phyloP scores from a whole-genome alignment of 2,888 invertebrate genomes.

The Bombylius major region DNA sequence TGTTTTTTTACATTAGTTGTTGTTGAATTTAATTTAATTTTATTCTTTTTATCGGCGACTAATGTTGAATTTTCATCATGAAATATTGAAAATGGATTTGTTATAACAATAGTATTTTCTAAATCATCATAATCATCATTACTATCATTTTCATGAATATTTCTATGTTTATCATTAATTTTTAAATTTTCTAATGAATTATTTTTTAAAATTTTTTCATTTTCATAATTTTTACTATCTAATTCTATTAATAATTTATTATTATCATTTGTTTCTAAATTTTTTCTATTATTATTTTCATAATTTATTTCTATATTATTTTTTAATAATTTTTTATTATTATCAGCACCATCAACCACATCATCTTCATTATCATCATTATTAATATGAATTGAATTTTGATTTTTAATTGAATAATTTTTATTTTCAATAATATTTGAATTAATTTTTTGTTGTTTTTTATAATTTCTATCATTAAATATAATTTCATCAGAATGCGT shows the following conservation, averaged over 20 bases:
- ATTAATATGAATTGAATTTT: background rate
- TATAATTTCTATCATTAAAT: background rate
- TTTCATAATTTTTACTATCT: constrained; percentile 1
- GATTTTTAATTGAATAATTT: background rate
- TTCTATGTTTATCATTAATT: background rate
- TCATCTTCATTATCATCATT: constrained; percentile 2
- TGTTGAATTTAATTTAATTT: constrained; percentile 3
- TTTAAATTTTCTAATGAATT: background rate
- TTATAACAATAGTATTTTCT: constrained; percentile 30
- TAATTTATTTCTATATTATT: background rate
- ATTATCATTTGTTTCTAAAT: background rate
- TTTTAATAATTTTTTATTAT: constrained; percentile 1
- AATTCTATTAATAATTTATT: background rate
- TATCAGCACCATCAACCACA: background rate
- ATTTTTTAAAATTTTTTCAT: background rate
- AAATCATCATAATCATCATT: constrained; percentile 9
- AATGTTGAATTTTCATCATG: constrained; percentile 21
- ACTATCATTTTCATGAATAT: background rate
- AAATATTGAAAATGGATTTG: constrained; percentile 34
- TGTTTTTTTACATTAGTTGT: constrained; percentile 11
- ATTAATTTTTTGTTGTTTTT: background rate
- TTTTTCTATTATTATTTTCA: too few species aligned
- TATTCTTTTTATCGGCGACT: background rate
- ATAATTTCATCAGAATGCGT: constrained; percentile 11
- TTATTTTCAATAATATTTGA: too few species aligned